phyloP scores from a whole-genome alignment of 1,140 invertebrate species.

The Anadara kagoshimensis region DNA sequence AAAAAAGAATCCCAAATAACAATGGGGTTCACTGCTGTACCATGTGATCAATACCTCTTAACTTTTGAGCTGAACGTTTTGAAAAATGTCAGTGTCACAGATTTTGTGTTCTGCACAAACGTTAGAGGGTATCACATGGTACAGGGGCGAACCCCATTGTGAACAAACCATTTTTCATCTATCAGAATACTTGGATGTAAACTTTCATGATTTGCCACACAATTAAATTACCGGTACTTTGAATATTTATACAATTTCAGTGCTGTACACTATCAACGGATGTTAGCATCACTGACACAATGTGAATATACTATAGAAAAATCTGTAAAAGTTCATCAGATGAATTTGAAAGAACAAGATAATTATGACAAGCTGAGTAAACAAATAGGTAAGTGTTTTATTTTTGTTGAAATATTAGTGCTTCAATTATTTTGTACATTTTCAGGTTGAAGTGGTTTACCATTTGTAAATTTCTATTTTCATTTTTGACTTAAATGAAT shows the following conservation, averaged over 20 bases:
- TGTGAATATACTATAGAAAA: slow-evolving; percentile 92
- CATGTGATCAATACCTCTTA: no score
- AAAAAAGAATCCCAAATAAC: no score
- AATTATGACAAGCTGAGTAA: slow-evolving; percentile 88
- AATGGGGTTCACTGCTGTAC: no score
- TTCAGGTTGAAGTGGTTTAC: neutral
- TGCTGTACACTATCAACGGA: slow-evolving; percentile 81
- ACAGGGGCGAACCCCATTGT: no score
- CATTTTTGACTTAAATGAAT: neutral
- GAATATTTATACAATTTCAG: slow-evolving; percentile 49
- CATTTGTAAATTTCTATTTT: neutral
- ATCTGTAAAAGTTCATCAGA: slow-evolving; percentile 84
- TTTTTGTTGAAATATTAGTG: neutral
- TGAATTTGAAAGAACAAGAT: slow-evolving; percentile 88
- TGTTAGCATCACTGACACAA: slow-evolving; percentile 87
- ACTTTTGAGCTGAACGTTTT: no score
- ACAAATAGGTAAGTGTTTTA: slow-evolving; percentile 79
- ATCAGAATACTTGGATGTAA: neutral
- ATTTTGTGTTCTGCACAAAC: no score
- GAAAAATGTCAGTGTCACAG: no score
- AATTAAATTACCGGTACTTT: neutral
- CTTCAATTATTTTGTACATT: neutral
- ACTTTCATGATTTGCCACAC: neutral
- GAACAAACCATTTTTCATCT: neutral
- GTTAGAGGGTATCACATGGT: no score